Evolutionary conservation across 2,888 invertebrate genomes (phyloP).

Genomic region (Xylota sylvarum): DNA sequence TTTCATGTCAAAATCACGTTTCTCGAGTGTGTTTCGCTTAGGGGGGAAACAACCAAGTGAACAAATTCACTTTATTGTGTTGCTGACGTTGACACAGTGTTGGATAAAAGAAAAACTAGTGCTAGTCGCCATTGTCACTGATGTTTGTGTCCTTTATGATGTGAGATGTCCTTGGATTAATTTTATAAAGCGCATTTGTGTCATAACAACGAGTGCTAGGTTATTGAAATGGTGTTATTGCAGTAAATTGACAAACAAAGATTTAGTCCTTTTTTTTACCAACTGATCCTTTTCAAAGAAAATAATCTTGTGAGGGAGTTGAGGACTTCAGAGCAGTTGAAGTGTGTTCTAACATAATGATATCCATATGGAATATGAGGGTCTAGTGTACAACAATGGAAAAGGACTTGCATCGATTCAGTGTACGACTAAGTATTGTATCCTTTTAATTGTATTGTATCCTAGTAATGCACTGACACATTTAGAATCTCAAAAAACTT

Average conservation of each 20-base stretch:
- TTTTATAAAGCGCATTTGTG: constrained; percentile 44
- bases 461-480: too few relatives aligned
- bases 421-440: too few relatives aligned
- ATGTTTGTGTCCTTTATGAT: constrained; percentile 50
- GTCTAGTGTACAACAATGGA: too few relatives aligned
- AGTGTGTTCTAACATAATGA: too few relatives aligned
- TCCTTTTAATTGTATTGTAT: too few relatives aligned
- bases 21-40: constrained; percentile 53
- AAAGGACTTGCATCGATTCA: too few relatives aligned
- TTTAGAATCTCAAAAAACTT: too few relatives aligned
- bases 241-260: constrained; percentile 2
- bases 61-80: constrained; percentile 71
- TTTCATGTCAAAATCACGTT: constrained; percentile 72
- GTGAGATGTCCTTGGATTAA: constrained; percentile 62
- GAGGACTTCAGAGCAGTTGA: too few relatives aligned
- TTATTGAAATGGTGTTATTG: neutral
- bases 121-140: constrained; percentile 40
- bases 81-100: constrained; percentile 69
- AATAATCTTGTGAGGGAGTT: too few relatives aligned
- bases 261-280: too few relatives aligned
- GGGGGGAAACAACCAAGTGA: constrained; percentile 64
- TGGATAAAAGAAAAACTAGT: constrained; percentile 37
- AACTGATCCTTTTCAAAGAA: too few relatives aligned
- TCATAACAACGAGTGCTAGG: constrained; percentile 2
- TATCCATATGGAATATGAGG: too few relatives aligned